Evolutionary conservation across 2,888 invertebrate species (phyloP).

Genomic region (Drosophila aldrichi): DNA sequence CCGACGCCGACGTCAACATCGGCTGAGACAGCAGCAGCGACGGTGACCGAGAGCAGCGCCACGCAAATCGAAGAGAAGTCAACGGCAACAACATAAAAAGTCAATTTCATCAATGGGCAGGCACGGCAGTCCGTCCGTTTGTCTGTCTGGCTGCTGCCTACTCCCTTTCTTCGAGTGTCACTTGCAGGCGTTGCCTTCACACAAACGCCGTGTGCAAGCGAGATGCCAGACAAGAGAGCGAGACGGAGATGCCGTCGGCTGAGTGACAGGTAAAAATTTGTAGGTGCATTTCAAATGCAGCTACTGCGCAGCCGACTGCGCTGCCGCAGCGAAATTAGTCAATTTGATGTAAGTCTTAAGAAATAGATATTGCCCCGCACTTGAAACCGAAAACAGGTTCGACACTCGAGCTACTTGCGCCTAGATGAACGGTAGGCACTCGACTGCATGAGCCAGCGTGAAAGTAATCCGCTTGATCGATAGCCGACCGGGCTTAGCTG

Average conservation of each 20-base stretch:
- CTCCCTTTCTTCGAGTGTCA: conserved; percentile 55
- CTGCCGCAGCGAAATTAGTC: conserved; percentile 75
- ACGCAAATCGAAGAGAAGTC: conserved; percentile 68
- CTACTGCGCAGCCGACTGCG: conserved; percentile 33
- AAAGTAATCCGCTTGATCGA: conserved; percentile 72
- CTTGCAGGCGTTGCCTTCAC: conserved; percentile 71
- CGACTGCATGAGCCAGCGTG: conserved; percentile 45
- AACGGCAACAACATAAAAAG: conserved; percentile 77
- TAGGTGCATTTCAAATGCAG: conserved; percentile 69
- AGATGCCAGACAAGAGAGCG: conserved; percentile 21
- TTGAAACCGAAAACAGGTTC: conserved; percentile 71
- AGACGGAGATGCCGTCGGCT: conserved; percentile 36
- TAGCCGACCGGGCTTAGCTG: conserved; percentile 30
- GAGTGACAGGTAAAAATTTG: conserved; percentile 75
- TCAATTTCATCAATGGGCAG: conserved; percentile 84
- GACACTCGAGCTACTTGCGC: conserved; percentile 45
- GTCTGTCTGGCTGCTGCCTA: conserved; percentile 16
- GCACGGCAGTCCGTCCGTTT: conserved; percentile 29
- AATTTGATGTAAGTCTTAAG: conserved; percentile 76
- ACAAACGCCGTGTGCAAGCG: conserved; percentile 42
- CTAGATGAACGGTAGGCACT: conserved; percentile 58
- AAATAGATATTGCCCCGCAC: conserved; percentile 46
- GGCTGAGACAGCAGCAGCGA: conserved; percentile 24
- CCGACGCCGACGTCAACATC: conserved; percentile 10
- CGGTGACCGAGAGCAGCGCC: conserved; percentile 35